A percentile compares a stretch with the other conserved stretches of the same genome.
Evolutionary conservation across 2,113 vertebrate genomes (phyloP).

Genomic region (Lethenteron camtschaticum): DNA sequence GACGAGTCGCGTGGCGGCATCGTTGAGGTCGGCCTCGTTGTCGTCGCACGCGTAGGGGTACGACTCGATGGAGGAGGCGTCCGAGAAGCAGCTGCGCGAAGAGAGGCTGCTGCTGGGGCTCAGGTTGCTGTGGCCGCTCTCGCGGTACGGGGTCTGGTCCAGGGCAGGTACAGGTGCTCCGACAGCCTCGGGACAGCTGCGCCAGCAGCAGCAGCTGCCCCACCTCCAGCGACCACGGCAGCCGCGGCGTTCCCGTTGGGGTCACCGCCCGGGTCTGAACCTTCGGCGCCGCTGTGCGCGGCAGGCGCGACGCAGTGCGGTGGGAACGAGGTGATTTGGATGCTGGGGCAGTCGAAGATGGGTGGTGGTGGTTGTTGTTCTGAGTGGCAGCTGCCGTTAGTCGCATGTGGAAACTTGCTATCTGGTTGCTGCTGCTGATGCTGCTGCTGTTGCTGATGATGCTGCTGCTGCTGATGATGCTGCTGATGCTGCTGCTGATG

Average conservation of each 20-base stretch:
- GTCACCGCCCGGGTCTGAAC: slow-evolving; percentile 24
- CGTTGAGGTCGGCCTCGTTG: slow-evolving; percentile 42
- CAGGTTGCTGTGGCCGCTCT: slow-evolving; percentile 52
- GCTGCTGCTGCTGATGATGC: no score
- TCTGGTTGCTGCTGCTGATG: not conserved
- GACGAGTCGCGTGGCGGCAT: slow-evolving; percentile 38
- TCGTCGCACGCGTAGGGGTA: slow-evolving; percentile 50
- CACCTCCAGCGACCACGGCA: no score
- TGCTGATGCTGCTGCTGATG: no score
- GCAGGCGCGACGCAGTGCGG: slow-evolving; percentile 28
- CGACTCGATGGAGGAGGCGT: slow-evolving; percentile 48
- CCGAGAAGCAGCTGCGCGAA: slow-evolving; percentile 44
- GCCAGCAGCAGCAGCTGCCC: no score
- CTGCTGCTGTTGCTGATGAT: no score
- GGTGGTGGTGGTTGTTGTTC: not conserved
- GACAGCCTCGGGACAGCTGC: not conserved
- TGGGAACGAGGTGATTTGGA: slow-evolving; percentile 74
- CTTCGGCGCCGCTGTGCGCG: slow-evolving; percentile 14
- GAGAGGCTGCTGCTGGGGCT: slow-evolving; percentile 60
- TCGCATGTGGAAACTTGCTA: slow-evolving; percentile 1
- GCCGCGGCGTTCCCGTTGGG: no score
- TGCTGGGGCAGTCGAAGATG: slow-evolving; percentile 52
- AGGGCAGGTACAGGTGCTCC: slow-evolving; percentile 49
- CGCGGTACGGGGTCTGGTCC: slow-evolving; percentile 52
- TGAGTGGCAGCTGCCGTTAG: not conserved